Conservation (phyloP, 2,888 invertebrate genomes). For the Eristalinus sepulchralis region DNA sequence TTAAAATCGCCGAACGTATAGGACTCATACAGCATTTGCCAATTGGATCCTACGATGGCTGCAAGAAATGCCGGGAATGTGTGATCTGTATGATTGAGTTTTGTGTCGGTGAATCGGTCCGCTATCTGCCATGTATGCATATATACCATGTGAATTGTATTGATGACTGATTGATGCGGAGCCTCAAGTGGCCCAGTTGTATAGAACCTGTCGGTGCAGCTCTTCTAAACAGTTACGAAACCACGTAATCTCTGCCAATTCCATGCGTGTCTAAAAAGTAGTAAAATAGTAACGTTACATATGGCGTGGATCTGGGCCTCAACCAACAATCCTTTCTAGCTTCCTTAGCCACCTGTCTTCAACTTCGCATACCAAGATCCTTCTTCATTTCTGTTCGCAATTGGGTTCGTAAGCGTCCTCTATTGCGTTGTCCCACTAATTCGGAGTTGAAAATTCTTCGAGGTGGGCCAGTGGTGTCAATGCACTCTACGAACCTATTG, state of each 20-base stretch:
- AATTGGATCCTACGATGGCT: slow-evolving; percentile 90
- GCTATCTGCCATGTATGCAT: slow-evolving; percentile 95
- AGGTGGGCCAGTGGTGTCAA: no score
- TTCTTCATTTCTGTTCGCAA: no score
- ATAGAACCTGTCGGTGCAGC: slow-evolving; percentile 97
- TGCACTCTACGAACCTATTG: no score
- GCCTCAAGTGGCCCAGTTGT: slow-evolving; percentile 95
- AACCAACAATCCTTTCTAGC: no score
- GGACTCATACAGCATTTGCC: slow-evolving; percentile 94
- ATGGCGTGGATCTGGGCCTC: no score
- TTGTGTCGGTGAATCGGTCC: slow-evolving; percentile 86
- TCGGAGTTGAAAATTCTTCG: no score
- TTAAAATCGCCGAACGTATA: slow-evolving; percentile 92
- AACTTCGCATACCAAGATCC: no score
- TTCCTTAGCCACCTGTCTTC: no score
- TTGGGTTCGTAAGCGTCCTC: no score
- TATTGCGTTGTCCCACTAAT: no score
- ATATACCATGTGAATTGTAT: slow-evolving; percentile 94
- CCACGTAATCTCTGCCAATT: slow-evolving; percentile 81
- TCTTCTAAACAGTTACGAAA: slow-evolving; percentile 90
- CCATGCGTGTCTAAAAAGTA: no score
- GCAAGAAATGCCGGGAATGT: slow-evolving; percentile 91
- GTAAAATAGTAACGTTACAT: no score
- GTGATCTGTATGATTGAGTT: slow-evolving; percentile 97
- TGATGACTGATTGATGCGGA: slow-evolving; percentile 93